Percentiles rank a stretch among this genome's conserved stretches.
These are phyloP conservation scores for Willowsia nigromaculata DNA, from an alignment of 2,888 invertebrate genomes.

Conservation along the genomic window DNA sequence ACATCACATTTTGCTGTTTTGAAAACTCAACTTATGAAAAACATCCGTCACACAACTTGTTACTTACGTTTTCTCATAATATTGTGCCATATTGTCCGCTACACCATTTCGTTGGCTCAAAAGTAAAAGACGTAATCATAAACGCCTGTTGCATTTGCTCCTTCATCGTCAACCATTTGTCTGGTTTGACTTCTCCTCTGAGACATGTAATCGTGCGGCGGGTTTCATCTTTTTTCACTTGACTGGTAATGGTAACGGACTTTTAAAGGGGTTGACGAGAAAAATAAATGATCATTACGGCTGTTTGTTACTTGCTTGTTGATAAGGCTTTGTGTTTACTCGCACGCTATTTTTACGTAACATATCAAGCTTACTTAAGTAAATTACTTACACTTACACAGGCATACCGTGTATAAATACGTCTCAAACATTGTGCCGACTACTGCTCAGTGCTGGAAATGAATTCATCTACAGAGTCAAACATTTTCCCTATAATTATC, in stretches of 20 bases:
- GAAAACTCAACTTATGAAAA: background rate
- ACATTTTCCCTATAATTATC: constrained; percentile 57
- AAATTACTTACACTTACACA: constrained; percentile 36
- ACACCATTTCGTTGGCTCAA: background rate
- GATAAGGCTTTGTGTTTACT: background rate
- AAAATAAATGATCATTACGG: background rate
- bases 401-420: background rate
- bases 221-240: constrained; percentile 63
- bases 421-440: background rate
- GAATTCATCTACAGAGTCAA: background rate
- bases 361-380: background rate
- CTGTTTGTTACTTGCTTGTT: background rate
- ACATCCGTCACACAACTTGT: constrained; percentile 1
- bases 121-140: constrained; percentile 8
- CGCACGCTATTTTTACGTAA: background rate
- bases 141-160: constrained; percentile 61
- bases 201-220: constrained; percentile 56
- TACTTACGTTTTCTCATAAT: constrained; percentile 8
- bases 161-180: constrained; percentile 56
- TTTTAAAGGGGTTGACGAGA: constrained; percentile 30
- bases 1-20: constrained; percentile 4
- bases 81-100: constrained; percentile 28
- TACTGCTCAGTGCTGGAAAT: background rate
- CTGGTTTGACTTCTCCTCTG: constrained; percentile 46
- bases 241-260: constrained; percentile 61